These are phyloP conservation scores for Melanotaenia boesemani DNA, from an alignment of 2,797 vertebrate species.

Conservation along the genomic window DNA sequence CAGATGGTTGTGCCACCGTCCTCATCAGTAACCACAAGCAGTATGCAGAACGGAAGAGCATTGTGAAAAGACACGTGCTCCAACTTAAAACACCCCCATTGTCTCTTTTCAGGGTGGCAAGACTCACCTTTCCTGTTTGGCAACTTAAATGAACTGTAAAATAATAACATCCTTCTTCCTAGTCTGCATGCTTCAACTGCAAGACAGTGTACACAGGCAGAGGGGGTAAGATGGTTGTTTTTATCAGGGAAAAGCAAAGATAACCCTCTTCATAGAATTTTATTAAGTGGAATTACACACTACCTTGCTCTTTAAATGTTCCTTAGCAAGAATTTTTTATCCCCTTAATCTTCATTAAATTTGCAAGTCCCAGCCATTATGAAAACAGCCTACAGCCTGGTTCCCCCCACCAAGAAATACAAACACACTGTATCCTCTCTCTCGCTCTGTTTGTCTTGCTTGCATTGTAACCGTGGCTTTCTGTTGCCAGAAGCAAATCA, in stretches of 20 bases:
- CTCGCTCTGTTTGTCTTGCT: not conserved
- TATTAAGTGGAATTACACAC: not conserved
- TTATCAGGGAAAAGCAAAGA: not conserved
- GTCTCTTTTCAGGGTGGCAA: slow-evolving; percentile 10
- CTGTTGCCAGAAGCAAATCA: slow-evolving; percentile 68
- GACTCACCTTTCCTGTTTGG: slow-evolving; percentile 71
- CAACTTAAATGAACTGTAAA: slow-evolving; percentile 46
- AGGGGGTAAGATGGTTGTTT: slow-evolving; percentile 1
- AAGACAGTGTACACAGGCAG: not conserved
- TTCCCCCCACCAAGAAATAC: slow-evolving; percentile 48
- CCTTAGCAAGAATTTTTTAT: not conserved
- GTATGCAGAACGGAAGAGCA: slow-evolving; percentile 8
- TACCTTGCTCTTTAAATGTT: not conserved
- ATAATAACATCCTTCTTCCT: slow-evolving; percentile 35
- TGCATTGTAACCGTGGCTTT: slow-evolving; percentile 17
- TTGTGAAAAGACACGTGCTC: slow-evolving; percentile 44
- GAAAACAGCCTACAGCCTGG: slow-evolving; percentile 46
- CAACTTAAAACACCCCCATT: slow-evolving; percentile 28
- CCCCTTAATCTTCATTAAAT: slow-evolving; percentile 18
- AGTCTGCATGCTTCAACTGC: slow-evolving; percentile 14
- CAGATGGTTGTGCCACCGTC: slow-evolving; percentile 34
- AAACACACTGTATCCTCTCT: slow-evolving; percentile 35
- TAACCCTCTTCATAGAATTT: not conserved
- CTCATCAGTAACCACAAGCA: slow-evolving; percentile 15
- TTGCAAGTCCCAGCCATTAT: slow-evolving; percentile 27